Base-by-base conservation (phyloP, 2,888 invertebrate species). In the Erebia palarica region DNA sequence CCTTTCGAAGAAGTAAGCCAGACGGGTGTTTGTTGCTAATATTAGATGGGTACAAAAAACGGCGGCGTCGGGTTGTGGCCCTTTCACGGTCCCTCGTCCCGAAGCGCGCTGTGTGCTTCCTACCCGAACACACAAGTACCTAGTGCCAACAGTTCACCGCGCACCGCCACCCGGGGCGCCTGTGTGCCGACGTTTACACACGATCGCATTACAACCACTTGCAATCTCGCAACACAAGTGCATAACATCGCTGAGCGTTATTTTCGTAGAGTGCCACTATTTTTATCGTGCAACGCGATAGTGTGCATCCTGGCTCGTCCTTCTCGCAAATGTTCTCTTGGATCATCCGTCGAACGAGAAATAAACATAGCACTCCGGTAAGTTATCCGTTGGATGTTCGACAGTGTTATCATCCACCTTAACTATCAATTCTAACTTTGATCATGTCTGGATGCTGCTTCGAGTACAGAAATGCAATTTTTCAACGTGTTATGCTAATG, bases 281-380 rank as follows among this genome's bases (percentile, higher is more conserved):
- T 79, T 77, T 79, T 80, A 80, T 77, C 80, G 81, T 83, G 80
- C 79, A 82, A 84, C 81, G 78, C 83, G 79, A 83, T 82, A 84
- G 83, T 84, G 84, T 84, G 84, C 84, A 82, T 78, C 80, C 81
- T 79, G 80, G 78, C 81, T 76, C 74, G 72, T 72, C 69, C 70
- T 74, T 78, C 82, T 82, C 83, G 85, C 87, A 85, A 88, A 89
- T 89, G 89, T 83, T 79, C 76, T 79, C 83, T 88, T 83, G 82
- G 82, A 84, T 83, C 83, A 82, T 83, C 82, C 80, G 86, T 83
- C 81, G 81, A 83, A 81, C 83, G 85, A 87, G 88, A 90, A 86
- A 89, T 87, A 91, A 90, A 91, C 88, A 91, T 87, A 88, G 80
- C 85, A 84, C 85, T 88, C 83, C 88, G 87, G 92, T 92, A 85